Percentiles rank a stretch among this genome's conserved stretches.
These are phyloP conservation scores for Dicerorhinus sumatrensis DNA, from an alignment of 2,113 vertebrate genomes.

Conservation along the genomic window DNA sequence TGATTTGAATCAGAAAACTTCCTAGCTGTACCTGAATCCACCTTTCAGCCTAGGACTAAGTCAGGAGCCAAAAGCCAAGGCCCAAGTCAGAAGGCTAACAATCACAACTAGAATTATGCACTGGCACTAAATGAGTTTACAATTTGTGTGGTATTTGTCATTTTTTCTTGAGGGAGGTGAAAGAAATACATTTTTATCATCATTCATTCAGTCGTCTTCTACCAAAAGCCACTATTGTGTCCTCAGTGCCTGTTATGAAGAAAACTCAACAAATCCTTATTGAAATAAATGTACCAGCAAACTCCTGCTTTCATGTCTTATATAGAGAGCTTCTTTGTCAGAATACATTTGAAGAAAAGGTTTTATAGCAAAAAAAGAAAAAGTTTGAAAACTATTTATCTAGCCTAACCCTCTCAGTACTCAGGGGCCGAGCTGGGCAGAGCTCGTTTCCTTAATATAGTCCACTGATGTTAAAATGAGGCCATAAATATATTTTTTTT, in stretches of 20 bases:
- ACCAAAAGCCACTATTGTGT: background rate
- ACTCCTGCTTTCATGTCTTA: background rate
- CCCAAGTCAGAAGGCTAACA: background rate
- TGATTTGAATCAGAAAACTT: conserved; percentile 16
- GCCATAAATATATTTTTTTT: too few species aligned
- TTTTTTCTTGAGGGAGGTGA: background rate
- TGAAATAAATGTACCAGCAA: conserved; percentile 28
- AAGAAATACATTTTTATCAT: background rate
- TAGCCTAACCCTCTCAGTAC: background rate
- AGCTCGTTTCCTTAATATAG: background rate
- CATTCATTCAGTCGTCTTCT: background rate
- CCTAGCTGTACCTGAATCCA: background rate
- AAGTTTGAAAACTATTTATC: background rate
- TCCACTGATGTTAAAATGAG: conserved; percentile 12
- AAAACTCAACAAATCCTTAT: conserved; percentile 19
- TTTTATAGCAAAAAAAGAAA: background rate
- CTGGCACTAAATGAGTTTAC: conserved; percentile 47
- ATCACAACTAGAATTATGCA: background rate
- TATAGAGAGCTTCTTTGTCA: background rate
- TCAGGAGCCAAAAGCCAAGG: background rate
- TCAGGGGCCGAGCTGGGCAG: background rate
- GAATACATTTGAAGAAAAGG: conserved; percentile 2
- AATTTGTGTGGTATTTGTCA: background rate
- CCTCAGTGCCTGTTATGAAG: background rate
- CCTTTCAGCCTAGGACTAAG: background rate